A percentile compares a stretch with the other conserved stretches of the same genome.
Conservation (phyloP, 2,113 vertebrate species). For the Hypanus sabinus region DNA sequence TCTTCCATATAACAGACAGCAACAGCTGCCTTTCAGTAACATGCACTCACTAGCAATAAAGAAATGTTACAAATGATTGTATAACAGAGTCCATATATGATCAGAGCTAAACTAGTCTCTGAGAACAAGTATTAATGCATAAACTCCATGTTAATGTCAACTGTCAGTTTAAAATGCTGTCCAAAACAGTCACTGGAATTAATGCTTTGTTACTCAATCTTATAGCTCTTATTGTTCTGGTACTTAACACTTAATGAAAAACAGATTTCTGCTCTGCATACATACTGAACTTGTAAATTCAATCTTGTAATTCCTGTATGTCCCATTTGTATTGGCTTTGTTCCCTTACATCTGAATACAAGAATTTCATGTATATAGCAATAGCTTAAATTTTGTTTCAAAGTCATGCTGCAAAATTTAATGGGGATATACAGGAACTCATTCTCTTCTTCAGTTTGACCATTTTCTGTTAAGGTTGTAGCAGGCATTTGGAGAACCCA, state of each 20-base stretch:
- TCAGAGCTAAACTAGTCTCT: background rate
- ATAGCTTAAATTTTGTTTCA: background rate
- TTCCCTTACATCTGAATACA: background rate
- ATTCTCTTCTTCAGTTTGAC: background rate
- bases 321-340: background rate
- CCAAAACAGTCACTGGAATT: background rate
- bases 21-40: background rate
- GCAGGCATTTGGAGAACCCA: background rate
- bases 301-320: background rate
- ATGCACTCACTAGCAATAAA: background rate
- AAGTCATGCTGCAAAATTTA: background rate
- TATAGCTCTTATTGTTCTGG: background rate
- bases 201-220: background rate
- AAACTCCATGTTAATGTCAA: background rate
- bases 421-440: background rate
- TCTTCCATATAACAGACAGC: background rate
- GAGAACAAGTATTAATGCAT: background rate
- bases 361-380: background rate
- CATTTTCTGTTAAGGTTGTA: background rate
- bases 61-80: background rate
- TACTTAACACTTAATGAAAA: background rate
- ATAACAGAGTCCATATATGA: background rate
- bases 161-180: background rate
- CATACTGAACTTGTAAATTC: conserved; percentile 3
- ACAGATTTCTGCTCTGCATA: conserved; percentile 28